phyloP scores from a whole-genome alignment of 2,113 vertebrate species.

The Colinus virginianus region DNA sequence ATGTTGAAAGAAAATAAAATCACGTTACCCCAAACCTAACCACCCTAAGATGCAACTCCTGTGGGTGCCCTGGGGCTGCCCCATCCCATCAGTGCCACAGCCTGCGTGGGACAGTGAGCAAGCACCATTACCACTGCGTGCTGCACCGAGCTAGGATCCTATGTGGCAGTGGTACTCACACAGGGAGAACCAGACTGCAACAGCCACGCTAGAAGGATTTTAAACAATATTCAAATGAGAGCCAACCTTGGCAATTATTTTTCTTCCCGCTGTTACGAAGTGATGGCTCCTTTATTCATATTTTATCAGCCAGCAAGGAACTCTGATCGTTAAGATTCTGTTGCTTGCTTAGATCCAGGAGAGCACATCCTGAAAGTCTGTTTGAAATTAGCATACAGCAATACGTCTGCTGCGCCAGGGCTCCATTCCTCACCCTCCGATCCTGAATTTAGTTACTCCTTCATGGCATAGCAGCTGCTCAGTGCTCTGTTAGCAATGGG shows the following conservation, averaged over 20 bases:
- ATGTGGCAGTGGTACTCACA: not conserved
- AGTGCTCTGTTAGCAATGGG: accelerated
- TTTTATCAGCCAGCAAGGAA: conserved; percentile 67
- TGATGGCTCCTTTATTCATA: conserved; percentile 74
- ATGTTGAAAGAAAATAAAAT: not conserved
- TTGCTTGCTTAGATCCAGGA: conserved; percentile 41
- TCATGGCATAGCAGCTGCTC: too few species aligned
- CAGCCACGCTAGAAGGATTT: conserved; percentile 6
- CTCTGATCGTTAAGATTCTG: conserved; percentile 67
- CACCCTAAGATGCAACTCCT: not conserved
- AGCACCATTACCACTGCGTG: not conserved
- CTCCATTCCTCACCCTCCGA: not conserved
- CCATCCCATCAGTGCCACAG: not conserved
- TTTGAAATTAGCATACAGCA: conserved; percentile 26
- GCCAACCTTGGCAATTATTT: conserved; percentile 73
- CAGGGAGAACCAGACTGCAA: conserved; percentile 7
- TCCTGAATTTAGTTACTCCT: too few species aligned
- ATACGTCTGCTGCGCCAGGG: not conserved
- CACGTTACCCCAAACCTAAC: not conserved
- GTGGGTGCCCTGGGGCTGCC: not conserved
- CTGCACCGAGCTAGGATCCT: not conserved
- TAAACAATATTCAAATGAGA: conserved; percentile 68
- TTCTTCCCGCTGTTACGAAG: conserved; percentile 67
- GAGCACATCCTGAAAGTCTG: conserved; percentile 63
- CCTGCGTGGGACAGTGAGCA: not conserved